These are phyloP conservation scores for Coelopa frigida DNA, from an alignment of 1,140 invertebrate species.

Conservation along the genomic window DNA sequence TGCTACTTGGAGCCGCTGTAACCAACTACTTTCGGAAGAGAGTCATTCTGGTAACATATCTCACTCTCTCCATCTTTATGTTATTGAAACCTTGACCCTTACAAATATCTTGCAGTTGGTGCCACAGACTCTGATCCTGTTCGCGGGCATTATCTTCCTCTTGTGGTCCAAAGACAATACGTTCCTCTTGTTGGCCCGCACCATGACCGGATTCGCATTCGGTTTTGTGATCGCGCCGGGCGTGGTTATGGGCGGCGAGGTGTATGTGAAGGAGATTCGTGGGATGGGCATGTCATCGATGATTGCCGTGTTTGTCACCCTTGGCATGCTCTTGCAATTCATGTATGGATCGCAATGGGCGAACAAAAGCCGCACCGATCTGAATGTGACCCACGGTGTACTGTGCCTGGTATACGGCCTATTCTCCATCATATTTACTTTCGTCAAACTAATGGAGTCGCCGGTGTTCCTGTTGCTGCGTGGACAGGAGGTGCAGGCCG, in stretches of 20 bases:
- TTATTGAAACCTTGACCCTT: not conserved
- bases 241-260: constrained; percentile 22
- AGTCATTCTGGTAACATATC: constrained; percentile 31
- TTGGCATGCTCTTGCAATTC: constrained; percentile 27
- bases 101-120: constrained; percentile 15
- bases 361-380: constrained; percentile 23
- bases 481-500: constrained; percentile 23
- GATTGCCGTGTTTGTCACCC: constrained; percentile 25
- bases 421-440: constrained; percentile 18
- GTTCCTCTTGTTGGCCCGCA: constrained; percentile 25
- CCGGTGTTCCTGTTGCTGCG: constrained; percentile 26
- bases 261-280: constrained; percentile 20
- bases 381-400: constrained; percentile 28
- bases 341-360: constrained; percentile 24
- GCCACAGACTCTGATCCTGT: constrained; percentile 22
- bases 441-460: constrained; percentile 25
- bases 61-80: too few species aligned
- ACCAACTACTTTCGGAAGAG: constrained; percentile 26
- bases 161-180: constrained; percentile 15
- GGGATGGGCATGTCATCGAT: constrained; percentile 23
- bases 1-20: constrained; percentile 15
- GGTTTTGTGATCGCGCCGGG: constrained; percentile 29
- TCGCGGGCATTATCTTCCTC: constrained; percentile 23
- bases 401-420: constrained; percentile 23
- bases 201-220: constrained; percentile 31